Evolutionary conservation across 2,797 vertebrate genomes (phyloP).

Genomic region (Meriones psammophilus): DNA sequence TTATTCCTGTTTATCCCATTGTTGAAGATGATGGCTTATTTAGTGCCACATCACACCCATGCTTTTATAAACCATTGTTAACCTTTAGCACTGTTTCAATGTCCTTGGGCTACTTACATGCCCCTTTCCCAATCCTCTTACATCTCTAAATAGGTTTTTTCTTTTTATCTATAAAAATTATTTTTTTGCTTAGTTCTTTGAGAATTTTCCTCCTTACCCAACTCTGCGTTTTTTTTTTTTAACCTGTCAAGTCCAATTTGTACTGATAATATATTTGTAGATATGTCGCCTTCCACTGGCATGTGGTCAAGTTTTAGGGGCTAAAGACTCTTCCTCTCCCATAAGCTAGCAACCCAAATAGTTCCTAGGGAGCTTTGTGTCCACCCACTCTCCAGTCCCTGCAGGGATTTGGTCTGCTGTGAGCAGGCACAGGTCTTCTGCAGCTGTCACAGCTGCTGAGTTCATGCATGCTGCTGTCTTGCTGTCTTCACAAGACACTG

Average conservation of each 20-base stretch:
- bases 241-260: not conserved
- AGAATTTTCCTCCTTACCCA: not conserved
- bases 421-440: not conserved
- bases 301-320: not conserved
- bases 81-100: not conserved
- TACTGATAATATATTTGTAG: not conserved
- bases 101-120: not conserved
- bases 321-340: not conserved
- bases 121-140: not conserved
- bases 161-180: not conserved
- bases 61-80: not conserved
- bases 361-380: not conserved
- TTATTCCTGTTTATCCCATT: not conserved
- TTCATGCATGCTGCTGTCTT: not conserved
- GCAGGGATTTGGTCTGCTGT: not conserved
- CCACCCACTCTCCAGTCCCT: not conserved
- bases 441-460: no score
- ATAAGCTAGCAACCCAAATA: not conserved
- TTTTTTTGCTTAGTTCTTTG: not conserved
- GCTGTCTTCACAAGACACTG: not conserved
- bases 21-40: not conserved
- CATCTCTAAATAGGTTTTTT: not conserved
- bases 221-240: not conserved
- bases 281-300: not conserved
- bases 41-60: not conserved